Evolutionary conservation across 2,888 invertebrate species (phyloP), one percentile per base, ranked within the genome.

Genomic region (Argyra leucocephala): DNA sequence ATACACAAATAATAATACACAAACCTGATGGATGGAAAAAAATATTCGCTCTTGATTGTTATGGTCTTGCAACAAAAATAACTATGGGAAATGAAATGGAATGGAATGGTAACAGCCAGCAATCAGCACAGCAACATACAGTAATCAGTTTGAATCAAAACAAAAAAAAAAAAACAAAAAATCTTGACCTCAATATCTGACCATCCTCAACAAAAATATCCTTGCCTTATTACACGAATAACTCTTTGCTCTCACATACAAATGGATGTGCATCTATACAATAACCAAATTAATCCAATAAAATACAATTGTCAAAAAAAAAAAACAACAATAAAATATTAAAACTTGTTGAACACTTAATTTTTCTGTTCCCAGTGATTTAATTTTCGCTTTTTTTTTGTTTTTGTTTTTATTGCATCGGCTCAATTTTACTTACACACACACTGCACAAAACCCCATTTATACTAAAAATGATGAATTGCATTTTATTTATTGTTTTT

Each of bases 161-260:
- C 12, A 48, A 48, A 2, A 48, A 48, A 48, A 6, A 48, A 18
- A 1, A 48, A 18, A 48, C 5, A 48, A 31, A 26, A 26, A 48
- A 18, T 48, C 48, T 48, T 48, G 48, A 48, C 48, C 48, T 48
- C 48, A 48, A 48, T 48, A 48, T 48, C 48, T 48, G 48, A 48
- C 48, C 48, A 48, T 48, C 18, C 48, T 48, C 48, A 48, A 48
- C 18, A 48, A 48, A 48, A 48, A 18, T 48, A 48, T 48, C n/a
- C 15, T 15, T 48, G 48, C 18, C 48, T 48, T 5, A 26, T 26
- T 37, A 48, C 18, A 48, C n/a, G n/a, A n/a, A n/a, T n/a, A n/a
- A n/a, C n/a, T n/a, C n/a, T n/a, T n/a, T n/a, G 18, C 48, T 18
- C 15, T 15, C 12, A 37, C 6, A 37, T 48, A 48, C 18, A 48